phyloP scores from a whole-genome alignment of 2,113 vertebrate genomes.

The Hydropotes inermis region DNA sequence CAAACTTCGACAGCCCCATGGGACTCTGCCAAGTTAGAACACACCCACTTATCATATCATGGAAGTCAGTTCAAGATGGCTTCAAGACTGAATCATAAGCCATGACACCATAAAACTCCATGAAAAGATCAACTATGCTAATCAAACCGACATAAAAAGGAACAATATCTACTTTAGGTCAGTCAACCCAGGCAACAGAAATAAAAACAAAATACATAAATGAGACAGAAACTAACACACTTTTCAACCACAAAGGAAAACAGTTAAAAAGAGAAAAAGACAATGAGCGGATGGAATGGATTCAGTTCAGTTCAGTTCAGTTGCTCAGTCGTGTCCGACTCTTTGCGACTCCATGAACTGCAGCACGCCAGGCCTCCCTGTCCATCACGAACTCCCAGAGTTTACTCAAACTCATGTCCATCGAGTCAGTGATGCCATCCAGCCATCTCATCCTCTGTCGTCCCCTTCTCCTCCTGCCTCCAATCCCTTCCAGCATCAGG shows the following conservation, averaged over 20 bases:
- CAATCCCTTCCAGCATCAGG: too few species aligned
- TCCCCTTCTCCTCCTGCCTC: too few species aligned
- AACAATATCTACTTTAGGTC: background rate
- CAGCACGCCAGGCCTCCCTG: too few species aligned
- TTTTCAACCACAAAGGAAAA: background rate
- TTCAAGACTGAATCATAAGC: background rate
- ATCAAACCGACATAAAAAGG: background rate
- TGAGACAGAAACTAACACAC: background rate
- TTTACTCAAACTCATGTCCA: too few species aligned
- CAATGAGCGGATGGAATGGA: background rate
- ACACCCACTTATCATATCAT: background rate
- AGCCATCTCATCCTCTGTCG: too few species aligned
- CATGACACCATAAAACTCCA: background rate
- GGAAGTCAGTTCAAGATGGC: background rate
- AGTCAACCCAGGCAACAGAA: background rate
- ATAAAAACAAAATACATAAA: background rate
- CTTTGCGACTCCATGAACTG: too few species aligned
- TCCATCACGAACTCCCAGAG: too few species aligned
- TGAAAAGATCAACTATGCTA: background rate
- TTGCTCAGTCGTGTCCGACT: too few species aligned
- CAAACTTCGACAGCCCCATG: background rate
- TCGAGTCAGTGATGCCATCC: too few species aligned
- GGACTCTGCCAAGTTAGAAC: background rate
- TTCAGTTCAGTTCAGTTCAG: background rate
- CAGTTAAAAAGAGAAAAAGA: background rate